A percentile compares a stretch with the other conserved stretches of the same genome.
These are phyloP conservation scores for Heliconius himera DNA, from an alignment of 1,140 invertebrate genomes.

Conservation along the genomic window DNA sequence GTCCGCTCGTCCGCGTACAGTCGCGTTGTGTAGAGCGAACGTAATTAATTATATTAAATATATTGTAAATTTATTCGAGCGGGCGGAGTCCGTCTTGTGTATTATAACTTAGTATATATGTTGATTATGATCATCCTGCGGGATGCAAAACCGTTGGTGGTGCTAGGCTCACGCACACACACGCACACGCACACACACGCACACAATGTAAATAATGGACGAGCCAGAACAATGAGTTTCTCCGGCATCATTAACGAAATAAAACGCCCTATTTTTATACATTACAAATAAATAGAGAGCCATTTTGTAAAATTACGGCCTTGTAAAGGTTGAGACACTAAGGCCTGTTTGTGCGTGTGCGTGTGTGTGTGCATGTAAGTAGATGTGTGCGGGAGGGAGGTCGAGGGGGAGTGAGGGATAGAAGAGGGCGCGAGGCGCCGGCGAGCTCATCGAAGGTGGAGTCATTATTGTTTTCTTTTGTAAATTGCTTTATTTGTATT, in stretches of 20 bases:
- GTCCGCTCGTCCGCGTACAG: background rate
- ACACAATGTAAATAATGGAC: background rate
- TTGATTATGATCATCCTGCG: conserved; percentile 24
- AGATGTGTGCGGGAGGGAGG: background rate
- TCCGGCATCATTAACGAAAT: background rate
- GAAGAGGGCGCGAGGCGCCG: background rate
- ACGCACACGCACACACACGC: background rate
- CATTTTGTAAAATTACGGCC: too few relatives aligned
- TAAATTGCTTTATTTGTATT: conserved; percentile 61
- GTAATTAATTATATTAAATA: conserved; percentile 11
- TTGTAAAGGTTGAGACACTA: too few relatives aligned
- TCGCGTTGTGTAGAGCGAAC: background rate
- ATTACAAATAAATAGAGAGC: too few relatives aligned
- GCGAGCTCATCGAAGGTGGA: conserved; percentile 11
- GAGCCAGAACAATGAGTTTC: background rate
- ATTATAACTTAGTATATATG: conserved; percentile 19
- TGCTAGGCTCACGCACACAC: conserved; percentile 31
- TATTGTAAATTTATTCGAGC: conserved; percentile 30
- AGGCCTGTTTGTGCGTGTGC: too few relatives aligned
- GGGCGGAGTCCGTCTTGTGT: conserved; percentile 12
- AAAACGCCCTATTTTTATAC: background rate
- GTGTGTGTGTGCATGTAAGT: conserved; percentile 17
- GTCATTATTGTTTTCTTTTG: conserved; percentile 56
- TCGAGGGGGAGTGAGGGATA: background rate
- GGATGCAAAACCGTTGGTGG: conserved; percentile 41